Evolutionary conservation across 2,888 invertebrate genomes (phyloP).

Genomic region (Masnerella sp.): DNA sequence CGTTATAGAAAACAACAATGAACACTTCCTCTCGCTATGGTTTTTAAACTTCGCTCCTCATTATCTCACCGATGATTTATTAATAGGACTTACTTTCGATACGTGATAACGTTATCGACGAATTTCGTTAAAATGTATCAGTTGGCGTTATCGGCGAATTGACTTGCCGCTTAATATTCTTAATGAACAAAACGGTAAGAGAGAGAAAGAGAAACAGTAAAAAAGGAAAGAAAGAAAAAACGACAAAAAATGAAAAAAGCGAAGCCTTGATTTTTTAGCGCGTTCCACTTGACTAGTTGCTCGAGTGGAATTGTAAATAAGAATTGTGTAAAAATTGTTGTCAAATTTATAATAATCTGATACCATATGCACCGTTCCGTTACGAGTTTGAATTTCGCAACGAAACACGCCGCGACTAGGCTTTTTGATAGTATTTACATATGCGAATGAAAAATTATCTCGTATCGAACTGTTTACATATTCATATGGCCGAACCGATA

Average conservation of each 20-base stretch:
- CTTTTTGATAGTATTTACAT: too few relatives aligned
- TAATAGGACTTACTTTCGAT: conserved; percentile 31
- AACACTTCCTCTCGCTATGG: too few relatives aligned
- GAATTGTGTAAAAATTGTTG: conserved; percentile 32
- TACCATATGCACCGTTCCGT: conserved; percentile 21
- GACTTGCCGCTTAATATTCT: conserved; percentile 9
- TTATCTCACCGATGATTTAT: too few relatives aligned
- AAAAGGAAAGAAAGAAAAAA: too few relatives aligned
- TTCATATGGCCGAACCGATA: too few relatives aligned
- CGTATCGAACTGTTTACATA: too few relatives aligned
- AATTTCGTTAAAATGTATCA: conserved; percentile 38
- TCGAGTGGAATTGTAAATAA: conserved; percentile 25
- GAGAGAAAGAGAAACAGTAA: too few relatives aligned
- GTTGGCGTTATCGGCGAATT: conserved; percentile 12
- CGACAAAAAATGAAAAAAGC: too few relatives aligned
- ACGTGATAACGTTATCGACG: conserved; percentile 28
- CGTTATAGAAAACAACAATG: too few relatives aligned
- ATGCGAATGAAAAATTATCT: too few relatives aligned
- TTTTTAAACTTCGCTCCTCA: too few relatives aligned
- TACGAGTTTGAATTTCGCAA: neutral
- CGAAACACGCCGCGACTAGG: neutral
- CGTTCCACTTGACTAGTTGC: conserved; percentile 27
- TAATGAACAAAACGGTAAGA: too few relatives aligned
- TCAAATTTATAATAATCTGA: conserved; percentile 40
- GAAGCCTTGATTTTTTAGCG: conserved; percentile 34